Percentiles rank a stretch among this genome's conserved stretches.
Conservation (phyloP, 1,140 invertebrate species). For the Trinorchestia longiramus region DNA sequence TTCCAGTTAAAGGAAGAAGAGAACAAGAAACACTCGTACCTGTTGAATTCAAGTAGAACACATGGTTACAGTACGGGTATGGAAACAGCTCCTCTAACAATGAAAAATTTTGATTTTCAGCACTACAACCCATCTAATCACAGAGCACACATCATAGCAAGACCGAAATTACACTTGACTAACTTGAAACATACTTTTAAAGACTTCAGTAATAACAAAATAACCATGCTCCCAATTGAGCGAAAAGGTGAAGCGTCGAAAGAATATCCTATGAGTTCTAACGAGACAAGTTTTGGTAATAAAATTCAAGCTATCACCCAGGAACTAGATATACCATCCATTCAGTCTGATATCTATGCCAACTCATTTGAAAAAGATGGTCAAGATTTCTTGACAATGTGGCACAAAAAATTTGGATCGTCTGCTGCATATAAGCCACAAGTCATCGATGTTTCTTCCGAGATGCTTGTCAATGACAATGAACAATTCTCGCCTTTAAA, state of each 20-base stretch:
- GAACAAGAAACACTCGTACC: background rate
- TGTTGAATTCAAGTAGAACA: background rate
- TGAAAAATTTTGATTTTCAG: background rate
- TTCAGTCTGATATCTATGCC: background rate
- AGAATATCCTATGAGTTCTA: background rate
- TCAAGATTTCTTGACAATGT: constrained; percentile 29
- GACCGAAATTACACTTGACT: background rate
- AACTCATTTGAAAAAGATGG: background rate
- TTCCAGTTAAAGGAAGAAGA: background rate
- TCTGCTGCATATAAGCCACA: background rate
- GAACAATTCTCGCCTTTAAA: background rate
- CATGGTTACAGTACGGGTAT: background rate
- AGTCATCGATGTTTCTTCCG: background rate
- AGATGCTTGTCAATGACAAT: background rate
- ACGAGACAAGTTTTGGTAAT: background rate
- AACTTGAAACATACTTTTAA: constrained; percentile 1
- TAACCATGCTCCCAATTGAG: background rate
- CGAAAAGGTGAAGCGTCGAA: background rate
- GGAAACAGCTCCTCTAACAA: background rate
- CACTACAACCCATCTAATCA: background rate
- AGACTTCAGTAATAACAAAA: constrained; percentile 26
- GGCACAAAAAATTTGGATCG: constrained; percentile 43
- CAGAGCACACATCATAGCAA: background rate
- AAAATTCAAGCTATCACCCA: background rate
- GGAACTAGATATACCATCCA: background rate